phyloP scores from a whole-genome alignment of 2,113 vertebrate genomes.

The Amphiprion percula region DNA sequence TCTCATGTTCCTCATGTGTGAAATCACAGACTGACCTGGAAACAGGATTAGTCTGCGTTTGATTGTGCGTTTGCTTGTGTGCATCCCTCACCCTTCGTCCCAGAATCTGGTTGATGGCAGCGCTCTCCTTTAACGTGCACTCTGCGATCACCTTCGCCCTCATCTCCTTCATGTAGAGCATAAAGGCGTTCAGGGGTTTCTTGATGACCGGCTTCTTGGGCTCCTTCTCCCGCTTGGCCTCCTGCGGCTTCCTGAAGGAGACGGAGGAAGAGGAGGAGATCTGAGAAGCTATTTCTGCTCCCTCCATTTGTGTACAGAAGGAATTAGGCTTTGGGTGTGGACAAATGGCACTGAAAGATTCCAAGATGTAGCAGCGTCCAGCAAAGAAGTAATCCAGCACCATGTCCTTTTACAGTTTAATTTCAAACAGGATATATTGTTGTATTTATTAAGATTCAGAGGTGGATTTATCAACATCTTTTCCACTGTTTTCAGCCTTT shows the following conservation, averaged over 20 bases:
- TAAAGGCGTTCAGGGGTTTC: conserved; percentile 98
- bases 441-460: too few relatives aligned
- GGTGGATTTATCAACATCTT: not conserved
- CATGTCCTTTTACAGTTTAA: too few relatives aligned
- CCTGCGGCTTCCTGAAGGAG: conserved; percentile 91
- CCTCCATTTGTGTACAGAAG: not conserved
- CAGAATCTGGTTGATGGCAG: conserved; percentile 98
- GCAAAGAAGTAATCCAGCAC: too few relatives aligned
- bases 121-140: conserved; percentile 98
- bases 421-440: too few relatives aligned
- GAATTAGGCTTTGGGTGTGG: not conserved
- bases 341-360: too few relatives aligned
- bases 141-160: conserved; percentile 98
- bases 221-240: conserved; percentile 96
- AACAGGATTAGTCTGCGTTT: conserved; percentile 31
- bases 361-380: too few relatives aligned
- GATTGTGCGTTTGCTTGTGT: conserved; percentile 18
- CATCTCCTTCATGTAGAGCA: conserved; percentile 99
- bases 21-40: conserved; percentile 56
- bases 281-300: not conserved
- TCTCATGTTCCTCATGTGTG: conserved; percentile 61
- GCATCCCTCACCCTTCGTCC: conserved; percentile 91
- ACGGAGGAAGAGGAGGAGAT: not conserved
- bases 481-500: not conserved
- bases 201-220: conserved; percentile 99